Evolutionary conservation across 1,140 invertebrate genomes (phyloP), one percentile per base, ranked within the genome.

Genomic region (Papilio xuthus): DNA sequence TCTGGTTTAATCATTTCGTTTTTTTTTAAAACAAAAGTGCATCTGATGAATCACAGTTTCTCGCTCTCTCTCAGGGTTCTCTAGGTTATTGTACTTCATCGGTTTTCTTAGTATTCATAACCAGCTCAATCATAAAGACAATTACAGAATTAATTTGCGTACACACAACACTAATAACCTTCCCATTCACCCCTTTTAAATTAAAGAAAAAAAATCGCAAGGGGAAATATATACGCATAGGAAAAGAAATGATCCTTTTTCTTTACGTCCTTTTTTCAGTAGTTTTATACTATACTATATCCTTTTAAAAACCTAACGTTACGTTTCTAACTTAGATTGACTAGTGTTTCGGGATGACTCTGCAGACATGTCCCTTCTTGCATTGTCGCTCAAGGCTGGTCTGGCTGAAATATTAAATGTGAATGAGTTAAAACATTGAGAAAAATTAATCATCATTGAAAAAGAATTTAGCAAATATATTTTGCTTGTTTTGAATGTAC

Each of bases 271-370:
- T 20, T 53, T 53, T 7, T 6, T 53, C 4, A 7, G 18, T 0
- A n/a, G 50, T 0, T 53, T 53, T 44, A 44, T 10, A 44, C 13
- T 71, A 20, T 20, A 42, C 8, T 41, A 44, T 23, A 71, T 8
- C 9, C 7, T 42, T 72, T 8, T 56, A 20, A 60, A 79, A 60
- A 81, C 77, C 67, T 83, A 76, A 50, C 73, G 79, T 83, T 91
- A 93, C 80, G 88, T 87, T 53, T 91, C 92, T 81, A 92, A 77
- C 83, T 88, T 92, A 78, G 87, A 87, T 85, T 92, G 92, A 89
- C 92, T 92, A 90, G 89, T 92, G 63, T 89, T 88, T 81, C 89
- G 85, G 4, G 91, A 92, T 8, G 84, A 84, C 82, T 91, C 88
- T 9, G 67, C 70, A 0, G 85, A 88, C 7, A 85, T 81, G 12